Evolutionary conservation across 2,797 vertebrate species (phyloP), one percentile per base, ranked within the genome.

Genomic region (Malacoraja senta): DNA sequence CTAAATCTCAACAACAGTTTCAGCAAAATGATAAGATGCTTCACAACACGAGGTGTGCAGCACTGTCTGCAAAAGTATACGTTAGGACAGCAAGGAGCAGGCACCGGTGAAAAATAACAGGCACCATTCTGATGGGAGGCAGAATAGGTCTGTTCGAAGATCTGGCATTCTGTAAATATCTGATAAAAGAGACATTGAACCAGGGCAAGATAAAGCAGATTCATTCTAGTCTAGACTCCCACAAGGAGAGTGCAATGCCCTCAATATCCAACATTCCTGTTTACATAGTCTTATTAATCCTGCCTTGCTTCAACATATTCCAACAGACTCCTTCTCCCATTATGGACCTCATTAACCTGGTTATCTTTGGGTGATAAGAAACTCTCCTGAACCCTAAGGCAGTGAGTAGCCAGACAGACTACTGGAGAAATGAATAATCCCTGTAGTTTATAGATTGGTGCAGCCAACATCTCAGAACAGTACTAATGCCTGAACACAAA

Each of bases 141-240:
- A 86, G 61, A 86, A n/a, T n/a, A 65, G 8, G 61, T 88, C 32
- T 61, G 15, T 65, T 17, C 68, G 17, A 88, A 68, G 68, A 17
- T 68, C n/a, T 68, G 84, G n/a, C 61, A 68, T 88, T 68, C 65
- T 68, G 61, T 68, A 88, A 88, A 65, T 65, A 88, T 68, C 61
- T 35, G 61, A 83, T 61, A 65, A 88, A 32, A 10, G n/a, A 88
- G 61, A 88, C 2, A 68, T 21, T 35, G 1, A n/a, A 86, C 53
- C n/a, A 88, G n/a, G 26, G 61, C 84, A 88, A 35, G 63, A 21
- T 35, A 68, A 68, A 68, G n/a, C 61, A 88, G 84, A 68, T 68
- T 32, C 17, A 68, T 19, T 68, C 63, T 17, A 29, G 12, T 24
- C n/a, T 35, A 35, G 63, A 19, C 15, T 53, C 63, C 84, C 61